A percentile compares a stretch with the other conserved stretches of the same genome.
These are phyloP conservation scores for Antheraea assamensis DNA, from an alignment of 2,888 invertebrate species.

Conservation along the genomic window DNA sequence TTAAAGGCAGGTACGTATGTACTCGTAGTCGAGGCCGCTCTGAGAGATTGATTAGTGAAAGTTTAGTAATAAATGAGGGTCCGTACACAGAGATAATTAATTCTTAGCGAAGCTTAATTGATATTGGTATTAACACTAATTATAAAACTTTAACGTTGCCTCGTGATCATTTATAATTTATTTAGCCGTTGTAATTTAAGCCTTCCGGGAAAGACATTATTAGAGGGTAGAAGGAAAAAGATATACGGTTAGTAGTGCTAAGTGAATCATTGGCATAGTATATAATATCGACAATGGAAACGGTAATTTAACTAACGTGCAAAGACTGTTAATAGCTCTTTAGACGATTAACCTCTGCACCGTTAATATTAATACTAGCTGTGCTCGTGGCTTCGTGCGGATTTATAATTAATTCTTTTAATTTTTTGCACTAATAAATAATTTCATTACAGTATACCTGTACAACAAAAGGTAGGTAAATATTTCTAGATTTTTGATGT, in stretches of 20 bases:
- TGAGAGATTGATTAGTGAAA: slow-evolving; percentile 77
- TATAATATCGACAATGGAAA: not conserved
- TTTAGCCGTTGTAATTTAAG: slow-evolving; percentile 13
- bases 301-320: not conserved
- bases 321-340: not conserved
- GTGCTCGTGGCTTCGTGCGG: no score
- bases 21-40: slow-evolving; percentile 40
- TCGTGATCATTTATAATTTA: slow-evolving; percentile 21
- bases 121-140: slow-evolving; percentile 79
- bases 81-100: slow-evolving; percentile 77
- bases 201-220: not conserved
- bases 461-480: no score
- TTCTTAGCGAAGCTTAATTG: slow-evolving; percentile 79
- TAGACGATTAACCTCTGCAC: no score
- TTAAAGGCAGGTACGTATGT: slow-evolving; percentile 33
- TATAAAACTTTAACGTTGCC: slow-evolving; percentile 66
- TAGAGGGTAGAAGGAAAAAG: no score
- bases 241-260: no score
- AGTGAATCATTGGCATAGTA: no score
- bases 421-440: no score
- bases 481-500: no score
- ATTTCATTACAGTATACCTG: no score
- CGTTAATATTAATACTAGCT: no score
- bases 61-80: slow-evolving; percentile 78
- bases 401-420: no score